phyloP scores from a whole-genome alignment of 2,797 vertebrate genomes.

The Malacoraja senta region DNA sequence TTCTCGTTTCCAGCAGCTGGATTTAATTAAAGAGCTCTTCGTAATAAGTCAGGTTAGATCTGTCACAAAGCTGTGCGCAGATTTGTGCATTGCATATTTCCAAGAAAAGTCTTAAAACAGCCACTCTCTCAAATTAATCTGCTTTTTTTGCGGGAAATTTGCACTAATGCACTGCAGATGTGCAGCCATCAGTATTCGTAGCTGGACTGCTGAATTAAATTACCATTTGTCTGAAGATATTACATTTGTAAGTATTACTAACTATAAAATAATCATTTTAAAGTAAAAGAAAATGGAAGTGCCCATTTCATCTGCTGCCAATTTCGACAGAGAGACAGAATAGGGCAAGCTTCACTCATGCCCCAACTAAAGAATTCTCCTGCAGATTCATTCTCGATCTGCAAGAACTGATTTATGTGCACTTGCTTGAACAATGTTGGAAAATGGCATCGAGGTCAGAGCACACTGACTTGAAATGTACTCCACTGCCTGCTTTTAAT shows the following conservation, averaged over 20 bases:
- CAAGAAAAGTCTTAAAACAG: slow-evolving; percentile 41
- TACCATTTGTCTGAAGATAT: neutral
- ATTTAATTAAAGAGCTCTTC: slow-evolving; percentile 46
- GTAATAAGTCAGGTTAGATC: slow-evolving; percentile 44
- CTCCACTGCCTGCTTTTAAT: slow-evolving; percentile 11
- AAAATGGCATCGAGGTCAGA: slow-evolving; percentile 29
- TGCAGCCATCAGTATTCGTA: neutral
- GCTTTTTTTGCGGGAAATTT: slow-evolving; percentile 19
- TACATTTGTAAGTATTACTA: neutral
- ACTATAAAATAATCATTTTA: too few species aligned
- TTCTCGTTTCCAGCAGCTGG: slow-evolving; percentile 47
- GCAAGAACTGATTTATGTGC: neutral
- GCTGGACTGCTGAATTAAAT: neutral
- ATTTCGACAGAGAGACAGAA: neutral
- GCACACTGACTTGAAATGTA: neutral
- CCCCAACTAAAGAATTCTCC: neutral
- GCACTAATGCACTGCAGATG: slow-evolving; percentile 31
- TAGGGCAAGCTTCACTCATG: neutral
- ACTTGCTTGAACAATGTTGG: neutral
- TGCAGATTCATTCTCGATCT: neutral
- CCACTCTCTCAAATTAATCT: slow-evolving; percentile 38
- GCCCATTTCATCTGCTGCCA: neutral
- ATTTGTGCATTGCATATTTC: neutral
- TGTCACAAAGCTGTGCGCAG: slow-evolving; percentile 43
- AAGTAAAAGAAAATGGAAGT: neutral